Evolutionary conservation across 2,888 invertebrate genomes (phyloP), one percentile per base, ranked within the genome.

Genomic region (Shargacucullia verbasci): DNA sequence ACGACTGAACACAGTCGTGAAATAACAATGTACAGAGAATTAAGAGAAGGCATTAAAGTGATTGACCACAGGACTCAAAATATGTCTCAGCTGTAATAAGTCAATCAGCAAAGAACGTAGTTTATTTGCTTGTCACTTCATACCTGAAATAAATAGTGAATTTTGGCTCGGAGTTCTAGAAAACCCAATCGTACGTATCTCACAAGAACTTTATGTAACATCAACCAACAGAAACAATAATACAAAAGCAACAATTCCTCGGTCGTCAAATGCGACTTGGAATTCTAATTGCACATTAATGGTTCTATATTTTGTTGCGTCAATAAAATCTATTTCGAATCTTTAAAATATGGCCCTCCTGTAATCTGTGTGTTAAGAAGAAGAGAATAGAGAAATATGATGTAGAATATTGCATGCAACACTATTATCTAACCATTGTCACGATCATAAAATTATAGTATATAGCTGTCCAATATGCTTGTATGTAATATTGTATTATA

Each of bases 111-210:
- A 53, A 45, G 61, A 29, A 40, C 39, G 33, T 37, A 40, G 35
- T 64, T 61, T 46, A 7, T 25, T 46, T 54, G 35, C 38, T 34
- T 34, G 15, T 20, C 29, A 52, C 13, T 38, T 48, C 38, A 47
- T 29, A 29, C 13, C 14, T 13, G 31, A 27, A 43, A 38, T 53
- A 47, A 49, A 25, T 34, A 13, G 37, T 13, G 14, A 9, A 40
- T 39, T 41, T 38, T 38, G 38, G 27, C 35, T 52, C 12, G 12
- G 8, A 25, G 20, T 7, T 15, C 14, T 20, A 25, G 12, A n/a
- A n/a, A n/a, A n/a, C n/a, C n/a, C n/a, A n/a, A n/a, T n/a, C 29
- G 27, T 14, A 31, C 41, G n/a, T 27, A 66, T 50, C 45, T 41
- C 37, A 43, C 41, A 25, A 40, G 35, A 41, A 2, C 1, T 15